Percentiles rank a stretch among this genome's conserved stretches.
Evolutionary conservation across 2,113 vertebrate species (phyloP).

Genomic region (Tichodroma muraria): DNA sequence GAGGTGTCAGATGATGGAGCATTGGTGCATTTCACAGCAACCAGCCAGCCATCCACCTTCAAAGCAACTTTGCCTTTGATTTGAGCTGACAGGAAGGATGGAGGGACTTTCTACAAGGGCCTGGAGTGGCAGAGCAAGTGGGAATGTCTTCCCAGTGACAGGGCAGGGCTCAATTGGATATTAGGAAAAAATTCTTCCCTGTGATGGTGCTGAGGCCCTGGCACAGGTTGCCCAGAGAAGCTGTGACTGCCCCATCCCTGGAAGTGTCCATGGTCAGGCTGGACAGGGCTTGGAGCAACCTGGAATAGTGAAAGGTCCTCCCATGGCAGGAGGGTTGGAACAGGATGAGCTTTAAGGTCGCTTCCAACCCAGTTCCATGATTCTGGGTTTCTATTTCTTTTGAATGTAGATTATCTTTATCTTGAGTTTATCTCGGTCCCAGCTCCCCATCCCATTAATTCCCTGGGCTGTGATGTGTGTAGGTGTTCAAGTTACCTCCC

Average conservation of each 20-base stretch:
- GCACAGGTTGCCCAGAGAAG: not conserved
- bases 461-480: not conserved
- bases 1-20: not conserved
- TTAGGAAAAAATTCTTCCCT: not conserved
- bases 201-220: not conserved
- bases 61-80: not conserved
- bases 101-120: not conserved
- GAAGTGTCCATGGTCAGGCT: not conserved
- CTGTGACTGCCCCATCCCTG: not conserved
- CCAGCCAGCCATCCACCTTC: not conserved
- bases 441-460: not conserved
- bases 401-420: not conserved
- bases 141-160: not conserved
- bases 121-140: not conserved
- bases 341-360: not conserved
- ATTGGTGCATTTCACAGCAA: not conserved
- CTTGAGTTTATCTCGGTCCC: not conserved
- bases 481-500: not conserved
- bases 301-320: not conserved
- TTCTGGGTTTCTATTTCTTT: not conserved
- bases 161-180: not conserved
- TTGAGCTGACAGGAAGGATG: not conserved
- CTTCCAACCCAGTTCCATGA: not conserved
- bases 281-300: not conserved
- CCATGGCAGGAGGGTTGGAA: not conserved